These are phyloP conservation scores for Hydrozoanthus gracilis DNA, from an alignment of 92 coral and sea anemone genomes.

Conservation along the genomic window DNA sequence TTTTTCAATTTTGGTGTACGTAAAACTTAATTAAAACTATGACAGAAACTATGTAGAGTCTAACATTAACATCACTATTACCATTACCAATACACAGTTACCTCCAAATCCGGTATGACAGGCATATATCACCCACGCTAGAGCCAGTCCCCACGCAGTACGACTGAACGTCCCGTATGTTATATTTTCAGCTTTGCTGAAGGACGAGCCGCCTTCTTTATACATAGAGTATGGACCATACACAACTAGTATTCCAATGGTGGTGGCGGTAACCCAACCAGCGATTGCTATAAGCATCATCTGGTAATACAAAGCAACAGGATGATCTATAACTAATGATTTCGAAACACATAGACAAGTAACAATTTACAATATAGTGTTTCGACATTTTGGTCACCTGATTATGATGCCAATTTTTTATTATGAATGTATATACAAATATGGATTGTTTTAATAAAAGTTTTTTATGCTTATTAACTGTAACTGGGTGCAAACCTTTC, in stretches of 20 bases:
- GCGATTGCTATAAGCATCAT: background rate
- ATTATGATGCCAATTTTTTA: background rate
- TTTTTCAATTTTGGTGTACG: background rate
- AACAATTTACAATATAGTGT: background rate
- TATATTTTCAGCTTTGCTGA: slow-evolving; percentile 70
- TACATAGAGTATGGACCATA: slow-evolving; percentile 69
- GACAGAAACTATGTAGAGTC: background rate
- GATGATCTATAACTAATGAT: background rate
- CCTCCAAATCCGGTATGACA: slow-evolving; percentile 88
- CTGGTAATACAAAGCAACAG: background rate
- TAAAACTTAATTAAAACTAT: too few relatives aligned
- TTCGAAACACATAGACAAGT: background rate
- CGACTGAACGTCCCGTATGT: slow-evolving; percentile 75
- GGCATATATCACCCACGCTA: slow-evolving; percentile 88
- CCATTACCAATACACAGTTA: slow-evolving; percentile 15
- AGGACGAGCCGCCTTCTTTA: slow-evolving; percentile 59
- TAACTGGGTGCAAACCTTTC: background rate
- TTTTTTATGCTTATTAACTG: background rate
- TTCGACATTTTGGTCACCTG: background rate
- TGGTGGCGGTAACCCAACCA: slow-evolving; percentile 71
- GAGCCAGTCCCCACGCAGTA: slow-evolving; percentile 80
- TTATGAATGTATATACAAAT: background rate
- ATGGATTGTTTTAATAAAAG: background rate
- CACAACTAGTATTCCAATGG: slow-evolving; percentile 59
- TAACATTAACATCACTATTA: background rate